Evolutionary conservation across 2,888 invertebrate genomes (phyloP).

Genomic region (Scaptodrosophila latifasciaeformis): DNA sequence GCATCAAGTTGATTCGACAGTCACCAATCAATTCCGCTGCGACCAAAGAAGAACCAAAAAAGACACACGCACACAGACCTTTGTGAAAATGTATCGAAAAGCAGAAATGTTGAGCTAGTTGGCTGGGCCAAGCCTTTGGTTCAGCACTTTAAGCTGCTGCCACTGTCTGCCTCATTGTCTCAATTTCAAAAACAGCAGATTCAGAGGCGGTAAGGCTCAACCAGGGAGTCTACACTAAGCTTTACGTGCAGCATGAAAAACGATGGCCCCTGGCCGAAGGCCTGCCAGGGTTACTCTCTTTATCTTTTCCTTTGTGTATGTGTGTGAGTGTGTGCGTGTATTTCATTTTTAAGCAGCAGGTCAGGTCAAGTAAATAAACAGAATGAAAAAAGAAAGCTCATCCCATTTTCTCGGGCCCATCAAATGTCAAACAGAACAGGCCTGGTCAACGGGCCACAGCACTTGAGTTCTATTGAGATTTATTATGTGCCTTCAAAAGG

Average conservation of each 20-base stretch:
- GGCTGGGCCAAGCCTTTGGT: slow-evolving; percentile 32
- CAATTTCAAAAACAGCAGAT: slow-evolving; percentile 1
- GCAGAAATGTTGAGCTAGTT: slow-evolving; percentile 3
- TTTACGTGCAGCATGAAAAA: slow-evolving; percentile 57
- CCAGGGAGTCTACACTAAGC: slow-evolving; percentile 39
- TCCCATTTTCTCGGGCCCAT: too few relatives aligned
- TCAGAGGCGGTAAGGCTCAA: neutral
- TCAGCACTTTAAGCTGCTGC: slow-evolving; percentile 25
- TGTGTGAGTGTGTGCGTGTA: slow-evolving; percentile 12
- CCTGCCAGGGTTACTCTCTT: slow-evolving; percentile 4
- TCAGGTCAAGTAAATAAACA: slow-evolving; percentile 7
- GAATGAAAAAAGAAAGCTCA: slow-evolving; percentile 34
- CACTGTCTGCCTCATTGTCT: slow-evolving; percentile 8
- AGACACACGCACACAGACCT: slow-evolving; percentile 12
- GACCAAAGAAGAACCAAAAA: slow-evolving; percentile 8
- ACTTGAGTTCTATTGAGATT: slow-evolving; percentile 65
- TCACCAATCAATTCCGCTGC: slow-evolving; percentile 56
- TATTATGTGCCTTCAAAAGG: slow-evolving; percentile 40
- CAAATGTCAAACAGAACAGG: slow-evolving; percentile 50
- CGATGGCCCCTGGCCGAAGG: slow-evolving; percentile 37
- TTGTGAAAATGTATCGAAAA: neutral
- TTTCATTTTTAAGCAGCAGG: slow-evolving; percentile 11
- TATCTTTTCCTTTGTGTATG: too few relatives aligned
- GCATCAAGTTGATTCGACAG: too few relatives aligned
- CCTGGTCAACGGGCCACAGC: slow-evolving; percentile 5